Evolutionary conservation across 35 echinoderm and acorn worm genomes (phyloP).

Genomic region (Amphiura filiformis): DNA sequence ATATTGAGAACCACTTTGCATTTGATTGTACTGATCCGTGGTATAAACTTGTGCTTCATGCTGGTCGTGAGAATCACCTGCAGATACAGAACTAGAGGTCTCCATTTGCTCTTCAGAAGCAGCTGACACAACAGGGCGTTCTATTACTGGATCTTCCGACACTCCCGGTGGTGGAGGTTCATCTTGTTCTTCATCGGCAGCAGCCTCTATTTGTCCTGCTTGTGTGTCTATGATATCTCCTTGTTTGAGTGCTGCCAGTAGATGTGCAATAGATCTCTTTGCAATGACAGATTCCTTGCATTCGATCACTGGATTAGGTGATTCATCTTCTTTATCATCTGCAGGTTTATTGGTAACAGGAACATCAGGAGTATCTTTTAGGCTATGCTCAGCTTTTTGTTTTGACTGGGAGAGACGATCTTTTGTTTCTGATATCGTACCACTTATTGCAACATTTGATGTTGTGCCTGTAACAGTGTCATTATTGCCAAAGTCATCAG

Average conservation of each 20-base stretch:
- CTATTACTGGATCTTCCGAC: neutral
- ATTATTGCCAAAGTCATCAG: too few relatives aligned
- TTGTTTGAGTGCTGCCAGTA: neutral
- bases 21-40: neutral
- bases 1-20: neutral
- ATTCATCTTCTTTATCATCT: neutral
- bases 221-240: neutral
- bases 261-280: neutral
- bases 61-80: neutral
- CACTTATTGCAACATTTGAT: too few relatives aligned
- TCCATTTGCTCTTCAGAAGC: neutral
- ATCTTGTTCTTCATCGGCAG: neutral
- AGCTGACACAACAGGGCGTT: neutral
- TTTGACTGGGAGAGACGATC: too few relatives aligned
- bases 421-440: too few relatives aligned
- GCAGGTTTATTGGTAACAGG: neutral
- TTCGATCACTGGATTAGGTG: neutral
- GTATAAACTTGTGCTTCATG: too few relatives aligned
- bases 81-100: neutral
- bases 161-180: neutral
- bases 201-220: neutral
- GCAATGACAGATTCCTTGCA: neutral
- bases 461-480: too few relatives aligned
- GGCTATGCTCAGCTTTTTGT: too few relatives aligned
- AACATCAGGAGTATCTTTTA: too few relatives aligned